Evolutionary conservation across 2,113 vertebrate species (phyloP).

Genomic region (Mus spicilegus): DNA sequence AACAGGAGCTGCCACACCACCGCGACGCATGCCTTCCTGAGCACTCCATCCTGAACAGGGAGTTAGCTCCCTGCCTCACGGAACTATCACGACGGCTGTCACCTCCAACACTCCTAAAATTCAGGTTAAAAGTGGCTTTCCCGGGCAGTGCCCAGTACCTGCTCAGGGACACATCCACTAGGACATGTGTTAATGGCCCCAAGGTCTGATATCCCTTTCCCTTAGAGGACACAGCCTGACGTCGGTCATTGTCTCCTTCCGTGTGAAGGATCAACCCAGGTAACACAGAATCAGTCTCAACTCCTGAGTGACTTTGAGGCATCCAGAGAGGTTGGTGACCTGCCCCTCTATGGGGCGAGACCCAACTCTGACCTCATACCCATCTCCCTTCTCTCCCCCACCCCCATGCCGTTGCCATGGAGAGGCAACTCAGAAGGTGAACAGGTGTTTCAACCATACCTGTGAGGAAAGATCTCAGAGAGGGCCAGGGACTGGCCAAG

Average conservation of each 20-base stretch:
- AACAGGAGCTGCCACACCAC: neutral
- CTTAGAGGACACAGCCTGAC: neutral
- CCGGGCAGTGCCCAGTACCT: fast-evolving
- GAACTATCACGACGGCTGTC: neutral
- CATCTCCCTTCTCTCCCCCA: too few species aligned
- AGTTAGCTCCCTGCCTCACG: neutral
- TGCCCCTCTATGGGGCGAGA: fast-evolving
- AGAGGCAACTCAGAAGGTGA: neutral
- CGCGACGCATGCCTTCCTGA: neutral
- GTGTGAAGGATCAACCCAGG: too few species aligned
- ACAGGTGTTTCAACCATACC: too few species aligned
- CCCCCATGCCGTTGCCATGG: too few species aligned
- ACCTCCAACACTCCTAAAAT: neutral
- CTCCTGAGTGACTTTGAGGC: neutral
- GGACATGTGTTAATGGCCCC: neutral
- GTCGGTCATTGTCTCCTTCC: fast-evolving
- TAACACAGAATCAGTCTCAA: neutral
- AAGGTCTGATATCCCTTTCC: neutral
- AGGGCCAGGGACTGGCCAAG: neutral
- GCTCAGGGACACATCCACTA: neutral
- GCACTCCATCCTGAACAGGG: neutral
- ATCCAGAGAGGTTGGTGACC: too few species aligned
- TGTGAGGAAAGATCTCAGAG: neutral
- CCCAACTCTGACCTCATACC: neutral
- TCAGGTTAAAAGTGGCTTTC: neutral